Percentiles rank a stretch among this genome's conserved stretches.
phyloP scores from a whole-genome alignment of 2,113 vertebrate species.

The Leuciscus idus region DNA sequence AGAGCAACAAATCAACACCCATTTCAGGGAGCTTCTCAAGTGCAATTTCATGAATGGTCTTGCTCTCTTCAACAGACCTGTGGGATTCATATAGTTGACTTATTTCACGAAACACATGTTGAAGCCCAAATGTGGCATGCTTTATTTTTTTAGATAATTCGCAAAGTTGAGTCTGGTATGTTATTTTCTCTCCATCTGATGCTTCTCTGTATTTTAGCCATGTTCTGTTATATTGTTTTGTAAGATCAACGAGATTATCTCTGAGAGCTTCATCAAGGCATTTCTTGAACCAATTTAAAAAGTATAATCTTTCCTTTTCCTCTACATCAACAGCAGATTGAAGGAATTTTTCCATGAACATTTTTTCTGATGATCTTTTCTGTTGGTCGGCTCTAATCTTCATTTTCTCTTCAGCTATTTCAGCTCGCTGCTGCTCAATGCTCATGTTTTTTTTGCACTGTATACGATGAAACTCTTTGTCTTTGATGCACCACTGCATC shows the following conservation, averaged over 20 bases:
- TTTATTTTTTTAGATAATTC: conserved; percentile 40
- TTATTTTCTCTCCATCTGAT: conserved; percentile 1
- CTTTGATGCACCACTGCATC: conserved; percentile 67
- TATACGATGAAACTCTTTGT: conserved; percentile 69
- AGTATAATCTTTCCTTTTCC: conserved; percentile 66
- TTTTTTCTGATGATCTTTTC: neutral
- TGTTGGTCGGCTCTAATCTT: neutral
- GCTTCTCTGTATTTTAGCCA: conserved; percentile 30
- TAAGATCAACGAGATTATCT: conserved; percentile 40
- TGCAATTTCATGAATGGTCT: conserved; percentile 54
- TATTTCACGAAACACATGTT: conserved; percentile 70
- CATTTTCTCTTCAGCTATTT: neutral
- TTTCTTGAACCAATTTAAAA: conserved; percentile 62
- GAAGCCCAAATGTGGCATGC: conserved; percentile 65
- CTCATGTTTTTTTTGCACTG: neutral
- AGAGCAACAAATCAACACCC: conserved; percentile 71
- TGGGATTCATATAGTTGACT: conserved; percentile 69
- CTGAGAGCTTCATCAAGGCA: neutral
- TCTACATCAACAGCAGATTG: conserved; percentile 1
- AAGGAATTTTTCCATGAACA: neutral
- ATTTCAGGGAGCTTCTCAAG: conserved; percentile 53
- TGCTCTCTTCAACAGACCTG: neutral
- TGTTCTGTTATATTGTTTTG: conserved; percentile 33
- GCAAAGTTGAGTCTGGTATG: neutral
- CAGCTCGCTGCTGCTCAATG: neutral